phyloP scores from a whole-genome alignment of 2,888 invertebrate genomes.

The Amphipoea lucens region DNA sequence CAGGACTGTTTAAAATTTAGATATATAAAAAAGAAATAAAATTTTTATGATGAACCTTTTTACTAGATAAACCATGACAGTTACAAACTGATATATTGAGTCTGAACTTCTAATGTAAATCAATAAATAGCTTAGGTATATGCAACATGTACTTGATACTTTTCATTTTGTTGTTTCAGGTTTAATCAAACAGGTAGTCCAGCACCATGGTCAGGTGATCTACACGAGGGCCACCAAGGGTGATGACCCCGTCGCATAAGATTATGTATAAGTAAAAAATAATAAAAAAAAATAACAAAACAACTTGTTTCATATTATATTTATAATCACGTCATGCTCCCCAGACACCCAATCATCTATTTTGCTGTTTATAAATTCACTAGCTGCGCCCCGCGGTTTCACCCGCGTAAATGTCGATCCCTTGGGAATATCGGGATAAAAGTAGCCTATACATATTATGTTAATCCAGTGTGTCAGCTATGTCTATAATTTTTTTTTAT shows the following conservation, averaged over 20 bases:
- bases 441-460: no score
- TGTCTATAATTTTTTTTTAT: no score
- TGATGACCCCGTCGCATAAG: conserved; percentile 95
- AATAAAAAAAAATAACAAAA: conserved; percentile 76
- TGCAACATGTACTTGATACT: conserved; percentile 8
- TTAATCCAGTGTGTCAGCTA: no score
- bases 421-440: no score
- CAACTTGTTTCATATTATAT: conserved; percentile 46
- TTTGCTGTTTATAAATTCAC: no score
- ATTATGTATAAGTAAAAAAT: conserved; percentile 86
- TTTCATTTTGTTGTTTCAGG: conserved; percentile 89
- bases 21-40: neutral
- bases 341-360: no score
- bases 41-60: conserved; percentile 79
- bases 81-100: conserved; percentile 91
- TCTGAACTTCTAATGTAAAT: conserved; percentile 79
- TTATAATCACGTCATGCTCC: conserved; percentile 15
- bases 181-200: conserved; percentile 98
- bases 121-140: neutral
- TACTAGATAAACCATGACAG: conserved; percentile 83
- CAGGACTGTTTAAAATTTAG: neutral
- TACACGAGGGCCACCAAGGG: conserved; percentile 99
- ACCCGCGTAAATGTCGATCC: no score
- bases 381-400: no score
- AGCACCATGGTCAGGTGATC: conserved; percentile 98